A percentile compares a stretch with the other conserved stretches of the same genome.
Conservation (phyloP, 2,888 invertebrate genomes). For the Drosophila paramelanica region DNA sequence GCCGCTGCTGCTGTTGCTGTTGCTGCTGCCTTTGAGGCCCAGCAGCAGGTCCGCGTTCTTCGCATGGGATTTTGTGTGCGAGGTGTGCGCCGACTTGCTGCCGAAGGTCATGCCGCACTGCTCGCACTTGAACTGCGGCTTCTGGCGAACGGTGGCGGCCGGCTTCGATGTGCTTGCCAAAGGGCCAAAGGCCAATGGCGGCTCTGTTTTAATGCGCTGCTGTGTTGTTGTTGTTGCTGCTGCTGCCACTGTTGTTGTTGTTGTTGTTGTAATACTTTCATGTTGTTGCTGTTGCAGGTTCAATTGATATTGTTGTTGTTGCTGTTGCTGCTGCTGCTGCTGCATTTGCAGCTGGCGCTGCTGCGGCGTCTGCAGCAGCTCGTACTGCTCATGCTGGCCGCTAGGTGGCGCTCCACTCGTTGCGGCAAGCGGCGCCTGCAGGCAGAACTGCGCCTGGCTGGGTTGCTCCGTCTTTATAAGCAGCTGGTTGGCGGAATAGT, state of each 20-base stretch:
- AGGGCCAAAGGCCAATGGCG: conserved; percentile 42
- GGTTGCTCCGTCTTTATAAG: conserved; percentile 84
- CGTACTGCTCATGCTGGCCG: conserved; percentile 66
- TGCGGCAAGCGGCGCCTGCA: conserved; percentile 59
- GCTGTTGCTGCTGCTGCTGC: conserved; percentile 49
- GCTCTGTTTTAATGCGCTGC: conserved; percentile 69
- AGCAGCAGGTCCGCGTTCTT: conserved; percentile 80
- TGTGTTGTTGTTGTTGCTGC: conserved; percentile 22
- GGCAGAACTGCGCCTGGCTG: conserved; percentile 82
- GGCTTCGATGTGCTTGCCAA: conserved; percentile 42
- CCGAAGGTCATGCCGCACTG: conserved; percentile 91
- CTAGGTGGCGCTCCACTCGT: conserved; percentile 36
- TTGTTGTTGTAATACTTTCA: conserved; percentile 44
- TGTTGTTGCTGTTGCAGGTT: conserved; percentile 59
- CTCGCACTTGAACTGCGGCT: conserved; percentile 88
- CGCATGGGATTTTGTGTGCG: conserved; percentile 89
- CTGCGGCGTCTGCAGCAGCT: conserved; percentile 68
- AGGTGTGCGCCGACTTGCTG: conserved; percentile 91
- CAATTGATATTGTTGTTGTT: conserved; percentile 56
- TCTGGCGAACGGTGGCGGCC: conserved; percentile 62
- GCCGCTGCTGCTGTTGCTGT: background rate
- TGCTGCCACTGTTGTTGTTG: conserved; percentile 24
- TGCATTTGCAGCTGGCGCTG: conserved; percentile 70
- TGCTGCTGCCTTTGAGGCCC: conserved; percentile 35
- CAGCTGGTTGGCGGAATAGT: conserved; percentile 84